Evolutionary conservation across 2,888 invertebrate genomes (phyloP).

Genomic region (Lymantria dispar): DNA sequence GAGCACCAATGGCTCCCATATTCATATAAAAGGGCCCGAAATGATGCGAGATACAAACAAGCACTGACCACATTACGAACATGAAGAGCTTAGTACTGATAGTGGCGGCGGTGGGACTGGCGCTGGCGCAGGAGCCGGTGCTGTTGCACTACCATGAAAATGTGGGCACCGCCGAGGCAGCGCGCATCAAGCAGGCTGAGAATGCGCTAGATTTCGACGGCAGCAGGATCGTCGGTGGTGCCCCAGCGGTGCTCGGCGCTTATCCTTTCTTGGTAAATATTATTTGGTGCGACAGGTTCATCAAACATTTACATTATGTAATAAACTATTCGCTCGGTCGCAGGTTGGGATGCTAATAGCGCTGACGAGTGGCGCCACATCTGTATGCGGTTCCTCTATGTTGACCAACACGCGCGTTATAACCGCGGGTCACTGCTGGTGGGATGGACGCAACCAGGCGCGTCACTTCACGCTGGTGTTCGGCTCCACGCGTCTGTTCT

Average conservation of each 20-base stretch:
- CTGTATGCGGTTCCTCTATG: conserved; percentile 42
- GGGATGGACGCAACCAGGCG: conserved; percentile 39
- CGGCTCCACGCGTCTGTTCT: conserved; percentile 38
- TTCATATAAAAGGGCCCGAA: background rate
- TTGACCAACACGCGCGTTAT: conserved; percentile 35
- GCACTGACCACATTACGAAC: background rate
- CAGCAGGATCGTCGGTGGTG: background rate
- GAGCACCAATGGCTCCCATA: background rate
- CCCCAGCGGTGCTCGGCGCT: conserved; percentile 13
- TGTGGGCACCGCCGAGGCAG: background rate
- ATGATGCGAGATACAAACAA: background rate
- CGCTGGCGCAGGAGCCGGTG: background rate
- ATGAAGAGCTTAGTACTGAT: background rate
- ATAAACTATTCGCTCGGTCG: background rate
- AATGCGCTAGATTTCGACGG: too few relatives aligned
- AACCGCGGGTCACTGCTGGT: conserved; percentile 51
- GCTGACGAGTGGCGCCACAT: conserved; percentile 33
- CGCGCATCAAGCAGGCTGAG: too few relatives aligned
- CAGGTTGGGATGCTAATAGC: conserved; percentile 40
- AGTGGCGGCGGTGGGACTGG: background rate
- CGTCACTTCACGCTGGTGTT: conserved; percentile 45
- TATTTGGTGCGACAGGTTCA: too few relatives aligned
- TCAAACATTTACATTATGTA: too few relatives aligned
- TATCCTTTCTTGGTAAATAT: conserved; percentile 26
- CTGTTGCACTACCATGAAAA: background rate